These are phyloP conservation scores for Episyrphus balteatus DNA, from an alignment of 1,140 invertebrate species.

Conservation along the genomic window DNA sequence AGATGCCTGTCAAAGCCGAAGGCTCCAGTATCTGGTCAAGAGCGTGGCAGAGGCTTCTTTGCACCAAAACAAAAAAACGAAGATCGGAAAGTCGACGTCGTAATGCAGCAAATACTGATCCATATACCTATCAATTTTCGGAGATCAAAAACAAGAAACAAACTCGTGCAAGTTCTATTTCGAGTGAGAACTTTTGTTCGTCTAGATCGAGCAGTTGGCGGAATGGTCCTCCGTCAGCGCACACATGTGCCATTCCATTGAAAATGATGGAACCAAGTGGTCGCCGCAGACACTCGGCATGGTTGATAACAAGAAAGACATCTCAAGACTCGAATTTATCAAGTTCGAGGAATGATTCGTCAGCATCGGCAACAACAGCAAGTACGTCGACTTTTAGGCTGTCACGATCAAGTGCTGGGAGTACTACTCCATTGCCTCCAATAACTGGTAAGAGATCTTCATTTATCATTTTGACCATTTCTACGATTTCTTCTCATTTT, in stretches of 20 bases:
- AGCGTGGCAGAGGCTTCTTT: slow-evolving; percentile 9
- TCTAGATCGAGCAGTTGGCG: slow-evolving; percentile 72
- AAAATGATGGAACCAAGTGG: slow-evolving; percentile 52
- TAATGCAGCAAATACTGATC: slow-evolving; percentile 42
- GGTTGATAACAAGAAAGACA: slow-evolving; percentile 78
- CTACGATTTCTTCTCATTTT: neutral
- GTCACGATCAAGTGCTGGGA: slow-evolving; percentile 61
- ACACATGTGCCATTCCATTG: slow-evolving; percentile 63
- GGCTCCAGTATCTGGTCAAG: slow-evolving; percentile 19
- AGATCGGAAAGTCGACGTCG: slow-evolving; percentile 22
- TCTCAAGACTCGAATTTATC: slow-evolving; percentile 83
- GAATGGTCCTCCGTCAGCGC: slow-evolving; percentile 52
- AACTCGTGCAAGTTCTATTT: slow-evolving; percentile 67
- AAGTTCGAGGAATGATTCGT: slow-evolving; percentile 78
- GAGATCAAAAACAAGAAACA: slow-evolving; percentile 60
- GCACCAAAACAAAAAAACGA: slow-evolving; percentile 21
- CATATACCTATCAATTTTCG: slow-evolving; percentile 69
- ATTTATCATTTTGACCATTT: no score
- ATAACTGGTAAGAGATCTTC: slow-evolving; percentile 21
- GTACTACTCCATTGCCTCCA: slow-evolving; percentile 35
- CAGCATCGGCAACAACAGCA: slow-evolving; percentile 67
- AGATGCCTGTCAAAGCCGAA: slow-evolving; percentile 21
- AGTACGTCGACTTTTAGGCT: slow-evolving; percentile 76
- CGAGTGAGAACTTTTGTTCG: slow-evolving; percentile 80
- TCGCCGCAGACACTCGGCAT: slow-evolving; percentile 66